Percentiles rank a stretch among this genome's conserved stretches.
These are phyloP conservation scores for Craterocephalus amniculus DNA, from an alignment of 2,797 vertebrate species.

Conservation along the genomic window DNA sequence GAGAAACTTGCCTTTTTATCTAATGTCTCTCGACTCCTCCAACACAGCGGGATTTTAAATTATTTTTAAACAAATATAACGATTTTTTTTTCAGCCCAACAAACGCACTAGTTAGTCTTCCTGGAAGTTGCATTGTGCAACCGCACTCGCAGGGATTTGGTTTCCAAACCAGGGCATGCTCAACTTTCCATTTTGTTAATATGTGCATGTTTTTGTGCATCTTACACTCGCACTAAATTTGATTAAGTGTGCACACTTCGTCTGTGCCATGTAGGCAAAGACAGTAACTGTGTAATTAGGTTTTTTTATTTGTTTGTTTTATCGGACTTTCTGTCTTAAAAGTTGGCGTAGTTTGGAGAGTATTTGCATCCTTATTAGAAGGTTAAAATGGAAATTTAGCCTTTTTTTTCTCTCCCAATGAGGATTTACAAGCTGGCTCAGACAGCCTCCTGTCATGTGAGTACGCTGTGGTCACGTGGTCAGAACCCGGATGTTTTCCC, in stretches of 20 bases:
- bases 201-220: background rate
- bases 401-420: slow-evolving; percentile 24
- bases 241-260: background rate
- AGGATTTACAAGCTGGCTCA: slow-evolving; percentile 33
- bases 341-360: background rate
- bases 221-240: background rate
- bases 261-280: background rate
- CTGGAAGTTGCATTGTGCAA: background rate
- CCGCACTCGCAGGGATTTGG: background rate
- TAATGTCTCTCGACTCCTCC: background rate
- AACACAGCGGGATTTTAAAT: background rate
- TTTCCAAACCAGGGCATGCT: background rate
- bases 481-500: slow-evolving; percentile 77
- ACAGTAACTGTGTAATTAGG: background rate
- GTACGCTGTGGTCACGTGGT: slow-evolving; percentile 66
- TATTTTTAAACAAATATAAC: background rate
- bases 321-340: background rate
- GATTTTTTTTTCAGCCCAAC: background rate
- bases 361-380: background rate
- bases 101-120: background rate
- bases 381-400: background rate
- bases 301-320: background rate
- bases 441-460: slow-evolving; percentile 76
- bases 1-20: background rate
- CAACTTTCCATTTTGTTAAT: background rate